These are phyloP conservation scores for Diarsia brunnea DNA, from an alignment of 2,888 invertebrate genomes.

Conservation along the genomic window DNA sequence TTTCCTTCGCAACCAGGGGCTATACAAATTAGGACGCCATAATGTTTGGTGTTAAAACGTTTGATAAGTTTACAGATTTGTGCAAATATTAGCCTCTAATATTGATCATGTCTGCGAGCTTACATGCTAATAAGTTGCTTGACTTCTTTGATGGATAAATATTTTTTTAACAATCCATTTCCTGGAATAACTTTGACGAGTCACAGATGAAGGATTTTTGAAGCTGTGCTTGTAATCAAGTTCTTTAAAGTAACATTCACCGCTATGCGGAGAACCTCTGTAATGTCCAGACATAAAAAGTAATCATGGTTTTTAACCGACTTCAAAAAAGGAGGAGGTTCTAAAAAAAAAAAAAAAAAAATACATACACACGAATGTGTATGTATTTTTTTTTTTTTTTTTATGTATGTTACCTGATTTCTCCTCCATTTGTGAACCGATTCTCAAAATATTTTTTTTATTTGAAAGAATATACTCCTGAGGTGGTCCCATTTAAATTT, in stretches of 20 bases:
- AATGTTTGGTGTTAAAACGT: conserved; percentile 87
- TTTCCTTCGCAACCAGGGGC: conserved; percentile 63
- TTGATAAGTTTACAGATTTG: conserved; percentile 85
- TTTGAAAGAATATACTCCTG: too few relatives aligned
- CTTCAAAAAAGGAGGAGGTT: too few relatives aligned
- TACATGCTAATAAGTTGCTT: conserved; percentile 78
- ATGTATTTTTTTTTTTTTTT: too few relatives aligned
- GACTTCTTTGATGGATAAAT: conserved; percentile 76
- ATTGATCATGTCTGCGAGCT: conserved; percentile 85
- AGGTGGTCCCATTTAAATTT: too few relatives aligned
- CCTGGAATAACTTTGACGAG: conserved; percentile 59
- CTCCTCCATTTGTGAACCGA: too few relatives aligned
- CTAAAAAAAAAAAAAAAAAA: too few relatives aligned
- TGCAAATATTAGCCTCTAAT: conserved; percentile 84
- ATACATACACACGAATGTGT: too few relatives aligned
- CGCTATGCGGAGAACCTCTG: neutral
- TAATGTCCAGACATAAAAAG: neutral
- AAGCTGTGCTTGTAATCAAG: conserved; percentile 8
- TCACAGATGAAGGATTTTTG: conserved; percentile 46
- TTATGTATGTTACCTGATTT: too few relatives aligned
- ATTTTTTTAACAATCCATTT: conserved; percentile 71
- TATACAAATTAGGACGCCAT: conserved; percentile 79
- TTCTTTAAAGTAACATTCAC: conserved; percentile 26
- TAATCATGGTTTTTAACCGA: too few relatives aligned
- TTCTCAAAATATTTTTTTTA: too few relatives aligned